phyloP scores from a whole-genome alignment of 2,113 vertebrate species.

The Scolopax mira region DNA sequence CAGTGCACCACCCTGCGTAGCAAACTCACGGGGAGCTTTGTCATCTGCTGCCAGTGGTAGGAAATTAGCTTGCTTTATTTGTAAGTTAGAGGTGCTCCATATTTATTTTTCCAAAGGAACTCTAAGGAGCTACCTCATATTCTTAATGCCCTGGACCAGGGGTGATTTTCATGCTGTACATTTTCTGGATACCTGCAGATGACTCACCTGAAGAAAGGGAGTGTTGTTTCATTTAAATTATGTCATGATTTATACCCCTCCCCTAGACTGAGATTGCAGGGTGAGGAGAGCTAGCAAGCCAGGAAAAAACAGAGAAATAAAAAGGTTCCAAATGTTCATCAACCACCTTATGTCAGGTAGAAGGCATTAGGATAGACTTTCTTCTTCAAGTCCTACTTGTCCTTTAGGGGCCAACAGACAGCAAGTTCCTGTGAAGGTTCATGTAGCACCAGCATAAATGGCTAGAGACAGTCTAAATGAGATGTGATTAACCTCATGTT shows the following conservation, averaged over 20 bases:
- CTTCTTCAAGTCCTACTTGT: neutral
- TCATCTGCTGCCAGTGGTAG: neutral
- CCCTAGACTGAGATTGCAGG: neutral
- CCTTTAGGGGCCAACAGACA: neutral
- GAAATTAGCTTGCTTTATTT: neutral
- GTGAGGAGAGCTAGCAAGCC: neutral
- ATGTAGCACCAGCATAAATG: neutral
- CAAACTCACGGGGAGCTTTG: neutral
- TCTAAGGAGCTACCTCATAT: neutral
- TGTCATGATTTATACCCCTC: neutral
- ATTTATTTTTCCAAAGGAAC: neutral
- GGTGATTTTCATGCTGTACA: neutral
- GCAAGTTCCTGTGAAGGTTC: neutral
- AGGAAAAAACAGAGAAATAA: neutral
- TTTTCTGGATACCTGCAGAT: slow-evolving; percentile 22
- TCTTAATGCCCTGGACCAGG: neutral
- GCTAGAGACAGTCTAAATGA: neutral
- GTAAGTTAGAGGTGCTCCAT: neutral
- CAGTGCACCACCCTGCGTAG: rapidly evolving
- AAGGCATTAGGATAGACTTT: neutral
- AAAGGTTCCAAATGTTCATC: neutral
- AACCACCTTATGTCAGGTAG: neutral
- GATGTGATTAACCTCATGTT: neutral
- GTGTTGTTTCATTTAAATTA: neutral
- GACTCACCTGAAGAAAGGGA: slow-evolving; percentile 19